These are phyloP conservation scores for Sceliomorpha sp. DNA, from an alignment of 2,888 invertebrate species.

Conservation along the genomic window DNA sequence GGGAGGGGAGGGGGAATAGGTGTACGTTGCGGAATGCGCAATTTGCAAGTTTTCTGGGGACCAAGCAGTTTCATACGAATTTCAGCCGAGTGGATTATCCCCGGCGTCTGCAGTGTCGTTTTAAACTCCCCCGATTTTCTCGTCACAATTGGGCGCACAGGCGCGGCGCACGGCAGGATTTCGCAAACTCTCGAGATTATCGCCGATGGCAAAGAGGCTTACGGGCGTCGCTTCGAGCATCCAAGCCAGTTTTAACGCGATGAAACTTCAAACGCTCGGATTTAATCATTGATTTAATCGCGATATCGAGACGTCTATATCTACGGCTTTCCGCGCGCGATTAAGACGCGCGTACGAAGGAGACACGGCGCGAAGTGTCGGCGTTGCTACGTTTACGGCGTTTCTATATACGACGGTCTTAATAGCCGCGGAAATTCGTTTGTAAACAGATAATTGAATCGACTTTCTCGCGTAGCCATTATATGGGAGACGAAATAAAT, in stretches of 20 bases:
- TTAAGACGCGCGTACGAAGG: too few relatives aligned
- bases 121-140: conserved; percentile 32
- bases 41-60: conserved; percentile 14
- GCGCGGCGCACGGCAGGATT: conserved; percentile 44
- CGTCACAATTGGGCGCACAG: conserved; percentile 49
- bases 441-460: too few relatives aligned
- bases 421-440: too few relatives aligned
- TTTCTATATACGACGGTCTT: too few relatives aligned
- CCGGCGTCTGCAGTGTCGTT: conserved; percentile 22
- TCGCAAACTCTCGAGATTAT: conserved; percentile 52
- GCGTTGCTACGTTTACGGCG: too few relatives aligned
- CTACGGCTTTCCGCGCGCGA: too few relatives aligned
- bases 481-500: too few relatives aligned
- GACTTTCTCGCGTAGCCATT: too few relatives aligned
- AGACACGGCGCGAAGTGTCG: too few relatives aligned
- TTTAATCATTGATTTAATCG: conserved; percentile 29
- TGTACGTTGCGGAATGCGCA: background rate
- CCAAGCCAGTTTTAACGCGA: conserved; percentile 38
- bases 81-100: conserved; percentile 34
- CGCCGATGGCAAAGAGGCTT: conserved; percentile 51
- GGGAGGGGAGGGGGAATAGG: too few relatives aligned
- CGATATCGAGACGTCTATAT: too few relatives aligned
- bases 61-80: conserved; percentile 23
- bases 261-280: conserved; percentile 39
- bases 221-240: conserved; percentile 40